Base-by-base conservation (phyloP, 2,113 vertebrate genomes). In the Brachirus orientalis region DNA sequence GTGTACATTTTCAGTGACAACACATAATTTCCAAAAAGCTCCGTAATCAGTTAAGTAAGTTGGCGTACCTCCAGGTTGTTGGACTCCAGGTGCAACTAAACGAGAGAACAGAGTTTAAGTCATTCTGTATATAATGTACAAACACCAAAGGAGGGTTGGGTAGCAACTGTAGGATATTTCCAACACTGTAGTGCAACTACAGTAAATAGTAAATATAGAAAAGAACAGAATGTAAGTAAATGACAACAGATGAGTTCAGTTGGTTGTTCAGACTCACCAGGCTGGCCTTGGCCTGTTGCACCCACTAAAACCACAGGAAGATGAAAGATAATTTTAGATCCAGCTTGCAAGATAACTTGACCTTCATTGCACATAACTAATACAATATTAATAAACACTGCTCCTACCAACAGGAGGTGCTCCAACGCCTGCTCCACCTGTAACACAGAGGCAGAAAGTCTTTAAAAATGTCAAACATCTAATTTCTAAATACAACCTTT, bases 361-460 rank as follows among this genome's bases (percentile, higher is more conserved):
- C 28, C 6, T 3, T 28, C 28, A 28, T 28, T 28, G 12, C 1
- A 43, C 11, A 11, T 40, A 40, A 43, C 10, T 13, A 1, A 13
- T 43, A 43, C 40, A 43, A 45, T 3, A 45, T 1, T 60, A 20
- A 33, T 1, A 44, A 44, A 38, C 47, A 33, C 12, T 36, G 17
- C 2, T 72, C 70, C 83, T 52, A 89, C 84, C 86, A 82, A 56
- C 56, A 85, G 74, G 10, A 0, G 82, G 85, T 0, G 1, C 28
- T n/a, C 5, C 14, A 43, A 83, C 75, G 45, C 86, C 79, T 22
- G 56, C 41, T 64, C 86, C 85, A 45, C 77, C 75, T 90, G 63
- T 10, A 20, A 58, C 13, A 45, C 28, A 2, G 6, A n/a, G n/a
- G n/a, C n/a, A 65, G 2, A 69, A 77, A 16, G 2, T 2, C 13